Percentiles rank a stretch among this genome's conserved stretches.
Conservation (phyloP, 1,140 invertebrate genomes). For the Acromyrmex charruanus region DNA sequence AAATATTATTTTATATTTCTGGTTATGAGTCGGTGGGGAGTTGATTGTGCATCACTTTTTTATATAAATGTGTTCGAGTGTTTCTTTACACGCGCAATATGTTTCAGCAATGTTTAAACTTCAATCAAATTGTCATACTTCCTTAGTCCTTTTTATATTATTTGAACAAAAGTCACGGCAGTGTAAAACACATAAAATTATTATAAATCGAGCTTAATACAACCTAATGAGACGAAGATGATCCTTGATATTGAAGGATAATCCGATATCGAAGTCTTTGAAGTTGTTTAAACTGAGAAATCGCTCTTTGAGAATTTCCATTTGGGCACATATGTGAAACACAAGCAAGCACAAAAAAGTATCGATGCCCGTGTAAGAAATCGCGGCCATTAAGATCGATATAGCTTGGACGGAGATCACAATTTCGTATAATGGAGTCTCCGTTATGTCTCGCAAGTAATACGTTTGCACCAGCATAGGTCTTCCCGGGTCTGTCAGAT, state of each 20-base stretch:
- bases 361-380: slow-evolving; percentile 47
- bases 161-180: neutral
- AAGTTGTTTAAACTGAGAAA: slow-evolving; percentile 22
- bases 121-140: neutral
- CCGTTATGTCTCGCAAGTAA: slow-evolving; percentile 22
- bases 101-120: neutral
- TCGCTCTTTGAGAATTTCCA: slow-evolving; percentile 43
- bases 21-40: too few species aligned
- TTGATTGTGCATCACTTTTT: too few species aligned
- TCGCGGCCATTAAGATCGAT: neutral
- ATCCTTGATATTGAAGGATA: slow-evolving; percentile 18
- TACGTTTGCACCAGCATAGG: slow-evolving; percentile 46
- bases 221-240: slow-evolving; percentile 57
- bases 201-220: slow-evolving; percentile 3
- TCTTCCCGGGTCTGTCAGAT: slow-evolving; percentile 2
- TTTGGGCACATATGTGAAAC: slow-evolving; percentile 52
- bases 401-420: neutral
- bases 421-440: slow-evolving; percentile 47
- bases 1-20: too few species aligned
- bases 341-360: slow-evolving; percentile 40
- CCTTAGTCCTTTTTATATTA: neutral
- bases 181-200: neutral
- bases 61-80: neutral
- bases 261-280: neutral
- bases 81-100: neutral